Evolutionary conservation across 2,888 invertebrate genomes (phyloP), one percentile per base, ranked within the genome.

Genomic region (Anthophora plumipes): DNA sequence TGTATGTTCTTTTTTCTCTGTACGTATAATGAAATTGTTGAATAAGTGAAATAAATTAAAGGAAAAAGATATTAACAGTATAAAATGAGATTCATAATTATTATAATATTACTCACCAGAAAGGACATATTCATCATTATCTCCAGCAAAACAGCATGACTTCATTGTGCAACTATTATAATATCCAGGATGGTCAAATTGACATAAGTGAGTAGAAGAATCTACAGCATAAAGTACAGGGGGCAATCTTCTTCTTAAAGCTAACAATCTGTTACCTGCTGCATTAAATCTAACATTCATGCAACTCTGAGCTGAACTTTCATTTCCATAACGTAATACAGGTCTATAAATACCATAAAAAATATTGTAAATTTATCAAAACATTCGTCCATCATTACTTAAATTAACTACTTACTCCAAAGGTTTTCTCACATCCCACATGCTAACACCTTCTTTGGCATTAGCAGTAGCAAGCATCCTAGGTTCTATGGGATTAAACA

Each of bases 131-230:
- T 98, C 96, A 90, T 99, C 98, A 46, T 96, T 95, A 55, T 97
- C 96, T 0, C 99, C 99, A 20, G 98, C 98, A 94, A 99, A 99
- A 83, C 97, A 97, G 91, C 98, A 98, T 83, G 98, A 98, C 94
- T 99, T 99, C 98, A 99, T 98, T 0, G 99, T 99, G 92, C 98
- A 99, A 0, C 98, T 98, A 93, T 99, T 99, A 91, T 98, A 98
- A 93, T 99, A 99, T 82, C 97, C 97, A 63, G 96, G 96, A 92
- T 98, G 97, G 92, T 98, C 97, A 94, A 99, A 98, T 93, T 98
- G 97, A 43, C 96, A 97, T 39, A 97, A 94, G 0, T 97, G 96
- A 55, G 95, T 95, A 0, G 96, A 94, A 0, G 95, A 95, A 84
- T 96, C 95, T 0, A 96, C 95, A 0, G 95, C 94, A 91, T 97